A percentile compares a stretch with the other conserved stretches of the same genome.
Conservation (phyloP, 2,113 vertebrate species). For the Neotoma lepida region DNA sequence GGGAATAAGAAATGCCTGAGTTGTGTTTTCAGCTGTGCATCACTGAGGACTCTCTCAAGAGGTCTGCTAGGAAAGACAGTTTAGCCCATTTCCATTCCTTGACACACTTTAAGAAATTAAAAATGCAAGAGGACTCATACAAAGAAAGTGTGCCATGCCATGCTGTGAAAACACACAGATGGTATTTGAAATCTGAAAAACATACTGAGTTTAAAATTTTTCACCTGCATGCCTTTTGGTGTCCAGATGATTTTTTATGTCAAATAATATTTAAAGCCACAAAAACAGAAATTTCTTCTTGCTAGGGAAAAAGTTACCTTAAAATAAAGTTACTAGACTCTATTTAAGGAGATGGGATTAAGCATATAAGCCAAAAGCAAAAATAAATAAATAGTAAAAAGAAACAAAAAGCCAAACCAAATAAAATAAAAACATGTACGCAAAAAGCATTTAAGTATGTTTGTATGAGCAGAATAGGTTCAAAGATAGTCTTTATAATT, state of each 20-base stretch:
- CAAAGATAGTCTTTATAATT: neutral
- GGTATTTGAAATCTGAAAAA: conserved; percentile 41
- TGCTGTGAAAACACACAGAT: conserved; percentile 8
- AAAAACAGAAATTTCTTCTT: conserved; percentile 23
- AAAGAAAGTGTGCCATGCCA: neutral
- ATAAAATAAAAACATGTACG: neutral
- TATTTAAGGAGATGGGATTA: neutral
- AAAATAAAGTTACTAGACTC: conserved; percentile 25
- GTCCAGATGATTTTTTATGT: neutral
- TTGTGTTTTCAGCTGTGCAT: neutral
- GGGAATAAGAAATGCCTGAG: neutral
- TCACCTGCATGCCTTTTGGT: conserved; percentile 44
- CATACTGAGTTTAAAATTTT: conserved; percentile 7
- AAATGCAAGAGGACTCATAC: neutral
- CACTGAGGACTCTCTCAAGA: neutral
- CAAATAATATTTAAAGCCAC: conserved; percentile 54
- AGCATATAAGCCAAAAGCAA: neutral
- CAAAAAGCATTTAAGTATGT: neutral
- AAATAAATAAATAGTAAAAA: neutral
- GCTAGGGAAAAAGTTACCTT: conserved; percentile 5
- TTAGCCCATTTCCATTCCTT: neutral
- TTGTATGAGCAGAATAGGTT: neutral
- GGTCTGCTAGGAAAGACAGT: conserved; percentile 12
- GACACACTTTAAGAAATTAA: conserved; percentile 7
- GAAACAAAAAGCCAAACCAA: neutral